phyloP scores from a whole-genome alignment of 2,113 vertebrate genomes.

The Tauraco erythrolophus region DNA sequence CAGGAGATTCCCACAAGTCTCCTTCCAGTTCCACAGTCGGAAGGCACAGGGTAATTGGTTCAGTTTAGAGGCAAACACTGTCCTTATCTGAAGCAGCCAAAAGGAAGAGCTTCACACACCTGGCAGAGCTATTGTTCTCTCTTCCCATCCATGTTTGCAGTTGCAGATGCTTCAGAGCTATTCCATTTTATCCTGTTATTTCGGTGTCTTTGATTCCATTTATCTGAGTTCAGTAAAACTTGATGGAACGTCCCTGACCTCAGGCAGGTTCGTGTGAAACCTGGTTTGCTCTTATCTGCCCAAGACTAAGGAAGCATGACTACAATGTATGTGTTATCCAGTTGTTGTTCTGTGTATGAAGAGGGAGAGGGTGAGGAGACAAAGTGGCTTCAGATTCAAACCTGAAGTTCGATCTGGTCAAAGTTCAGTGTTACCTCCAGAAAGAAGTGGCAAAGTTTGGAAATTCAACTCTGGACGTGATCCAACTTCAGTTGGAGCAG shows the following conservation, averaged over 20 bases:
- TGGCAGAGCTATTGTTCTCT: neutral
- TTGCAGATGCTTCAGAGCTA: neutral
- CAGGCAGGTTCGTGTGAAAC: neutral
- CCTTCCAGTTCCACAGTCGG: neutral
- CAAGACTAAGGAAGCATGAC: neutral
- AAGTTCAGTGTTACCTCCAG: slow-evolving; percentile 12
- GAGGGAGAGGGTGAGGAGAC: neutral
- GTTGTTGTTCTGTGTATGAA: neutral
- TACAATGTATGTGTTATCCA: neutral
- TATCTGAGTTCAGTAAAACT: slow-evolving; percentile 18
- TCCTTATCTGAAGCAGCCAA: neutral
- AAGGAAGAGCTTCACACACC: neutral
- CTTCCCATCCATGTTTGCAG: neutral
- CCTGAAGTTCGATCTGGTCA: neutral
- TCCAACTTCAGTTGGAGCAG: slow-evolving; percentile 1
- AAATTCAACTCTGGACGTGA: neutral
- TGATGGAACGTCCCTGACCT: neutral
- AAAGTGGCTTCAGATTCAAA: neutral
- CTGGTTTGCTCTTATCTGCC: slow-evolving; percentile 2
- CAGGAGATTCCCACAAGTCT: neutral
- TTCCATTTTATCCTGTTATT: neutral
- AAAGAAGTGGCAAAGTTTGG: slow-evolving; percentile 7
- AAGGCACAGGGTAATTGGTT: neutral
- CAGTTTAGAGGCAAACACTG: neutral
- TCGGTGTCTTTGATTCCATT: slow-evolving; percentile 40